Conservation (phyloP, 35 echinoderm and acorn worm species). For the Apostichopus japonicus region DNA sequence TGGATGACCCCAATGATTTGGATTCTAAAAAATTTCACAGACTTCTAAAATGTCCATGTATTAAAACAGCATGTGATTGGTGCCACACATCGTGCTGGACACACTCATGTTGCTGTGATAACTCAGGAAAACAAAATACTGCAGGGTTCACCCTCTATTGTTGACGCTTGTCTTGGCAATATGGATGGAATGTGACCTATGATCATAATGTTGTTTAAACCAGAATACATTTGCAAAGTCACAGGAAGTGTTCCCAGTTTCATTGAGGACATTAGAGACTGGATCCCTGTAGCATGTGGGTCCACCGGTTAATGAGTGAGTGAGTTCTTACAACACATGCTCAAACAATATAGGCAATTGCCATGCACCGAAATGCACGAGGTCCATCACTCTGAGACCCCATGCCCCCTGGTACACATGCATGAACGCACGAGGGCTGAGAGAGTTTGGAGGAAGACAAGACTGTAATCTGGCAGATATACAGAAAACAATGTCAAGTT, state of each 20-base stretch:
- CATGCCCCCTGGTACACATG: slow-evolving; percentile 67
- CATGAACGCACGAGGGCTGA: slow-evolving; percentile 19
- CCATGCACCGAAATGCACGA: slow-evolving; percentile 35
- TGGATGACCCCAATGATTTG: slow-evolving; percentile 33
- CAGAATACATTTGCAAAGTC: slow-evolving; percentile 23
- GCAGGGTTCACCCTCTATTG: slow-evolving; percentile 12
- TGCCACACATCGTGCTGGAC: slow-evolving; percentile 35
- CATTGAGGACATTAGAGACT: slow-evolving; percentile 45
- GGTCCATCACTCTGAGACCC: slow-evolving; percentile 64
- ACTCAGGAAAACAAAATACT: slow-evolving; percentile 43
- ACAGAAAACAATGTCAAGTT: not conserved
- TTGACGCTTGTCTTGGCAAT: slow-evolving; percentile 4
- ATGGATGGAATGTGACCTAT: slow-evolving; percentile 19
- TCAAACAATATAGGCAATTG: not conserved
- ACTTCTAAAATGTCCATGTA: not conserved
- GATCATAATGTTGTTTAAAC: slow-evolving; percentile 38
- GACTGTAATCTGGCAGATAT: not conserved
- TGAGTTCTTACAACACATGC: slow-evolving; percentile 2
- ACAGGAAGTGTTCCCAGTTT: slow-evolving; percentile 41
- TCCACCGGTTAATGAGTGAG: slow-evolving; percentile 18
- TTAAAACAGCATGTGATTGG: slow-evolving; percentile 47
- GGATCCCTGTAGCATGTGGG: slow-evolving; percentile 19
- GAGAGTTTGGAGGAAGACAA: slow-evolving; percentile 29
- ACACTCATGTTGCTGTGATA: slow-evolving; percentile 57
- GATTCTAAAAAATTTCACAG: slow-evolving; percentile 19